Percentiles rank a stretch among this genome's conserved stretches.
These are phyloP conservation scores for Bufo bufo DNA, from an alignment of 2,113 vertebrate species.

Conservation along the genomic window DNA sequence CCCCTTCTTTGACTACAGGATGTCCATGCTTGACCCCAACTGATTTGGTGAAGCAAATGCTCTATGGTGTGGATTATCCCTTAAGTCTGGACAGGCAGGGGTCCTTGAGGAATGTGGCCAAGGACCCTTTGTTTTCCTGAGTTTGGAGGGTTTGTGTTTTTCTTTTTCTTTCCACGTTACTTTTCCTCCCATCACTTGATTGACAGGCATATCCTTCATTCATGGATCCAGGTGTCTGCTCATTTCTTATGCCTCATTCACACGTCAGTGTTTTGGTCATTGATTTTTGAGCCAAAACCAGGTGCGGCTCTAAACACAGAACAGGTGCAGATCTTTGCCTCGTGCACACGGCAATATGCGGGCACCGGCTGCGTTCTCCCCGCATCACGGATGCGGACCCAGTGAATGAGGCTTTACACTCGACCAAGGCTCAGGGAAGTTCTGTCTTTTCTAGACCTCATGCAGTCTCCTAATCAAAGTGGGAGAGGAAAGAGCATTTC, in stretches of 20 bases:
- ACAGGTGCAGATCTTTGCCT: no score
- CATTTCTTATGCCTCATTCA: neutral
- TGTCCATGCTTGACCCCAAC: neutral
- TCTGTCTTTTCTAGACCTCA: no score
- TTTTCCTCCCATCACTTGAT: neutral
- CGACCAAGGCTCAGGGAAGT: no score
- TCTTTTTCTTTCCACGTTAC: no score
- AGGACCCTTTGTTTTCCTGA: neutral
- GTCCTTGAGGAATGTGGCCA: neutral
- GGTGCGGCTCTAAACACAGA: no score
- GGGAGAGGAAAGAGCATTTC: neutral
- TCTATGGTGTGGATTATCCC: conserved; percentile 2
- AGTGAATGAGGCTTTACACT: no score
- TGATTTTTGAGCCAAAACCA: no score
- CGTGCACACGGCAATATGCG: no score
- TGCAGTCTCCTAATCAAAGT: neutral
- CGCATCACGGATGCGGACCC: no score
- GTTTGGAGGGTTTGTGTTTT: neutral
- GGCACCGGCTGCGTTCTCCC: no score
- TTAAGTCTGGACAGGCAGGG: neutral
- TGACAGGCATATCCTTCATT: neutral
- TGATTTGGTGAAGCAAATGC: neutral
- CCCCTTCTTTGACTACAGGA: neutral
- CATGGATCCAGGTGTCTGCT: neutral
- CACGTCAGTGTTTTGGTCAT: no score